Evolutionary conservation across 1,140 invertebrate genomes (phyloP).

Genomic region (Battus philenor): DNA sequence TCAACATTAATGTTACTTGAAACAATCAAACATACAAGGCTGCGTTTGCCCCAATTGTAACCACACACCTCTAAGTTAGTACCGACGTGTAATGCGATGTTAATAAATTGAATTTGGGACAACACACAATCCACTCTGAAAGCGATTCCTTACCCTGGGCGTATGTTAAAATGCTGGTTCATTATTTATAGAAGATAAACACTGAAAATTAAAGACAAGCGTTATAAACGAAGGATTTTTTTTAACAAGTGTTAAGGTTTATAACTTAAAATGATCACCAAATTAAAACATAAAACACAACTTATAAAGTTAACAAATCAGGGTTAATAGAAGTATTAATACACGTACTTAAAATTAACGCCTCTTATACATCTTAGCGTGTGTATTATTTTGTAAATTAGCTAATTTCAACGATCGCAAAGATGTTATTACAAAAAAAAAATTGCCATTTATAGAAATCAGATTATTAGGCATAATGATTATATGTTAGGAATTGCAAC

Average conservation of each 20-base stretch:
- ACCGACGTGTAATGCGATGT: conserved; percentile 29
- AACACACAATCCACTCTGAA: conserved; percentile 45
- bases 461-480: no score
- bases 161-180: conserved; percentile 40
- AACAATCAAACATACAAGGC: not conserved
- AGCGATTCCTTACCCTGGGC: conserved; percentile 51
- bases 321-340: no score
- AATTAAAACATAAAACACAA: no score
- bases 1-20: not conserved
- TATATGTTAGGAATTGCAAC: no score
- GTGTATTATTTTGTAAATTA: no score
- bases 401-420: no score
- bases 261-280: no score
- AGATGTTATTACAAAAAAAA: no score
- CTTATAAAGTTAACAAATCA: no score
- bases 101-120: conserved; percentile 34
- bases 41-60: not conserved
- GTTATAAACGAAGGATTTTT: conserved; percentile 32
- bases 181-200: conserved; percentile 56
- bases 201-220: conserved; percentile 64
- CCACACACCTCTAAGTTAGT: conserved; percentile 20
- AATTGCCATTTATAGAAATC: no score
- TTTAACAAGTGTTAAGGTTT: not conserved
- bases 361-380: no score
- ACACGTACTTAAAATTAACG: no score